Evolutionary conservation across 1,140 invertebrate genomes (phyloP), one percentile per base, ranked within the genome.

Genomic region (Zaprionus ghesquierei): DNA sequence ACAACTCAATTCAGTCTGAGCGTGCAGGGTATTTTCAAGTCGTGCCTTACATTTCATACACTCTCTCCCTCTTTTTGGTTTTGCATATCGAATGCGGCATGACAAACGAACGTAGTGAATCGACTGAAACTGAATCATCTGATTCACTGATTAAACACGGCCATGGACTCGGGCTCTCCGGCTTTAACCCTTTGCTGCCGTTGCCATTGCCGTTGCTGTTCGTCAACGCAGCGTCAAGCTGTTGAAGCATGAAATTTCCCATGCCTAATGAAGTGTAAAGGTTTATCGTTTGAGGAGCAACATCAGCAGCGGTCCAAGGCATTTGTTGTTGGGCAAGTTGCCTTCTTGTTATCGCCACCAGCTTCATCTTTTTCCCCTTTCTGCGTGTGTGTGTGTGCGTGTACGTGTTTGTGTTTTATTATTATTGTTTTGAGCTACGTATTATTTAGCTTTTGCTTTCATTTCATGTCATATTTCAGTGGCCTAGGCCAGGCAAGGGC

Each of bases 221-320:
- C 56, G 62, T 72, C 61, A 55, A 38, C 64, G 60, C 33, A 73
- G 66, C 64, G 63, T 53, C 55, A 69, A 89, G 84, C 84, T 89
- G 84, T 89, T 89, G 73, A 58, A 75, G 84, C 84, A 84, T 89
- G 84, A 89, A 89, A 89, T 89, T 89, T 84, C 72, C 68, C 61
- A 89, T 69, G 77, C 53, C 77, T 89, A 89, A 89, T 89, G 84
- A 89, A 89, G 84, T 80, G 84, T 77, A 89, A 89, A 89, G 84
- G 84, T 89, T 89, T 89, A 89, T 89, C 84, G 84, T 63, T 89
- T 66, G 73, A 80, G 68, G 72, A 61, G 77, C 76, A 66, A 41
- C 35, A 38, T 5, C 35, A 41, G n/a, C 35, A 41, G 35, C 35
- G 35, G 35, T n/a, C 35, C 35, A 41, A 41, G 6, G 5, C 13